Evolutionary conservation across 2,113 vertebrate genomes (phyloP), one percentile per base, ranked within the genome.

Genomic region (Syrrhaptes paradoxus): DNA sequence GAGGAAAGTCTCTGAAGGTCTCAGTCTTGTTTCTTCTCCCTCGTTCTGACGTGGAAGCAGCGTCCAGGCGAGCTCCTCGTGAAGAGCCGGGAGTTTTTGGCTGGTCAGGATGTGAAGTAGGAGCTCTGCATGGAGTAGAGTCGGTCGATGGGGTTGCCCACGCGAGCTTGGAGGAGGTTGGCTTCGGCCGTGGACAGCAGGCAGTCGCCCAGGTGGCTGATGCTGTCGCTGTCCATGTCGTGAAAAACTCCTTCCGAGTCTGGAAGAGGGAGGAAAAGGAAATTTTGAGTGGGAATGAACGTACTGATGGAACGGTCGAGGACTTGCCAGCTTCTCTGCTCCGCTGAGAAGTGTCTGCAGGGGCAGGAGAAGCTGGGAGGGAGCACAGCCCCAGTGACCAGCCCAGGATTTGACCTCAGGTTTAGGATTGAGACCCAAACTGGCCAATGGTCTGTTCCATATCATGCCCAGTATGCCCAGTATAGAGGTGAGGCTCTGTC

Each of bases 101-200:
- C 13, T 4, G 98, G 98, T 99, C 99, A 99, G 97, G 99, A 99
- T 59, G 98, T 98, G 98, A 99, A 99, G 97, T 99, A 99, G 95
- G 99, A 99, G 97, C 98, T 99, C 96, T 99, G 99, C 99, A 99
- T 99, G 95, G 99, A 99, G 97, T 99, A 99, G 76, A 99, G 98
- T 58, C 98, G 98, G 96, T 99, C 98, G 6, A 99, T 99, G 93
- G 99, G 99, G 94, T 99, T 99, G 96, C 98, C 98, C 97, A 99
- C 98, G 16, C 98, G 98, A 17, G 98, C 98, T 31, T 98, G 92
- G 94, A 99, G 96, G 63, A 98, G 98, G 80, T 97, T 97, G 43
- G 97, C 97, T 5, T 99, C 98, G 1, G 98, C 98, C 1, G 98
- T 96, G 34, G 98, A 97, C 85, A 99, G 93, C 96, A 99, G 98